Evolutionary conservation across 2,888 invertebrate genomes (phyloP), one percentile per base, ranked within the genome.

Genomic region (Acanthoscelides obtectus): DNA sequence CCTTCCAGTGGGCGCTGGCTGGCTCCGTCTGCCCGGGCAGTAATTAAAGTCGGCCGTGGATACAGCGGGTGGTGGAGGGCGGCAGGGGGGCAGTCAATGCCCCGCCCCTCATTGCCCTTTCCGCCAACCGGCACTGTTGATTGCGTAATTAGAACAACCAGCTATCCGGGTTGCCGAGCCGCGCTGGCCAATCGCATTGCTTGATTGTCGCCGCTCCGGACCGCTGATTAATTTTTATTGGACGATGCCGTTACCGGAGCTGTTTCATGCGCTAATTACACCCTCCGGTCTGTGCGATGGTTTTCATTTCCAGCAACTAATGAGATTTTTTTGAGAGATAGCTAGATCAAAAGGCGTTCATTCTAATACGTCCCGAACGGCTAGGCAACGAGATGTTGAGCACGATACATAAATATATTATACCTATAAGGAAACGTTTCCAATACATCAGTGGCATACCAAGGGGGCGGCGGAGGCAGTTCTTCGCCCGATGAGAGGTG

Each of bases 81-180:
- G 19, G 27, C n/a, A 72, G 76, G 68, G 71, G 73, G 76, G n/a
- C n/a, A n/a, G n/a, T n/a, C n/a, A n/a, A n/a, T n/a, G 77, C 78
- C 81, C 80, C 84, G 80, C 84, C 83, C 83, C 79, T 72, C 66
- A 74, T 75, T 74, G 74, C 75, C 77, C 77, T 76, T 79, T 78
- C 77, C 78, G 75, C 85, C 85, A 85, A 85, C 84, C 77, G 76
- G 75, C 74, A 76, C 72, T 76, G 81, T 85, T 85, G 85, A 85
- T 85, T 85, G 82, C 81, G 83, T 85, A 85, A 85, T 85, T 85
- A 85, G 84, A 84, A 84, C 84, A 83, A 83, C 81, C 80, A 83
- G 78, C 79, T 80, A 79, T 80, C 81, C 80, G 75, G 80, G 80
- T 22, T 27, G 22, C n/a, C 66, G 22, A 22, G 78, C 79, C 77